phyloP scores from a whole-genome alignment of 2,797 vertebrate genomes.

The Erpetoichthys calabaricus region DNA sequence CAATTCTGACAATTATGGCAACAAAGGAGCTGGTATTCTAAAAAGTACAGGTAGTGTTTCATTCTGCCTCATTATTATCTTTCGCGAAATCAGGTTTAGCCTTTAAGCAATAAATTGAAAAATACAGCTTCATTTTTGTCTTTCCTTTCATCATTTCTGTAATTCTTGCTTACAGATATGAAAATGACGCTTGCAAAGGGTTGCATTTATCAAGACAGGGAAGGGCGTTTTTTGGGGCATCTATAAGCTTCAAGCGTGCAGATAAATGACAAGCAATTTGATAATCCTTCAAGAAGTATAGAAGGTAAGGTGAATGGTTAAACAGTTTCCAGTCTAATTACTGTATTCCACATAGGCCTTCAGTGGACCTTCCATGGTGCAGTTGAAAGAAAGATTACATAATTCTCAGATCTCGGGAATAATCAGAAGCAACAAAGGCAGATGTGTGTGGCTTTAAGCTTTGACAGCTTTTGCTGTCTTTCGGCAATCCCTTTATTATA shows the following conservation, averaged over 20 bases:
- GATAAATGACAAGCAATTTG: background rate
- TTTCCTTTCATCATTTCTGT: too few species aligned
- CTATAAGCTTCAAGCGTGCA: background rate
- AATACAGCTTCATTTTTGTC: too few species aligned
- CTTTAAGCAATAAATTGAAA: too few species aligned
- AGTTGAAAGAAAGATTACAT: conserved; percentile 3
- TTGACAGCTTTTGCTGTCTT: background rate
- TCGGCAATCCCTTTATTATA: background rate
- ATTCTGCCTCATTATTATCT: too few species aligned
- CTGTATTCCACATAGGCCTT: background rate
- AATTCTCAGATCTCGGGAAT: background rate
- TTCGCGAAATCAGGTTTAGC: too few species aligned
- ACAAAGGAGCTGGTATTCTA: too few species aligned
- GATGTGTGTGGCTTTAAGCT: background rate
- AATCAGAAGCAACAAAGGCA: conserved; percentile 3
- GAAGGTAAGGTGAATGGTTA: background rate
- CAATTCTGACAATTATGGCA: too few species aligned
- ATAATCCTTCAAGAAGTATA: background rate
- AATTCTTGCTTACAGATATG: background rate
- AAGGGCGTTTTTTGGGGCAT: background rate
- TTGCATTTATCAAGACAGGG: background rate
- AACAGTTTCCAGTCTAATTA: conserved; percentile 2
- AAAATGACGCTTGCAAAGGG: background rate
- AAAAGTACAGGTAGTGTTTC: too few species aligned
- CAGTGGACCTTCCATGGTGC: background rate